Percentiles rank a stretch among this genome's conserved stretches.
Conservation (phyloP, 2,888 invertebrate genomes). For the Reticulitermes lucifugus region DNA sequence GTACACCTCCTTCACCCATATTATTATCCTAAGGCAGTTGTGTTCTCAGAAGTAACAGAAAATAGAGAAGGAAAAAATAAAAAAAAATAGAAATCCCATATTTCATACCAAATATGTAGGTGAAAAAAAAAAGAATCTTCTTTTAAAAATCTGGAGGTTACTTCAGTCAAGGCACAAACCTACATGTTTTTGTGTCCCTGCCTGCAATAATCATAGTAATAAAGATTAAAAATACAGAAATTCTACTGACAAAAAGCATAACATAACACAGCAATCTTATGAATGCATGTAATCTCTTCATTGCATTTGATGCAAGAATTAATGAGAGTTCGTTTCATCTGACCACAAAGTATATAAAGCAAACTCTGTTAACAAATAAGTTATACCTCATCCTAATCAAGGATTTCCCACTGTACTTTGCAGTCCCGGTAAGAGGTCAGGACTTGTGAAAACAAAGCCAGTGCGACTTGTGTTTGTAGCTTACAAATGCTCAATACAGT, state of each 20-base stretch:
- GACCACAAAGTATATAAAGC: slow-evolving; percentile 29
- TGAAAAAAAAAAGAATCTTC: slow-evolving; percentile 22
- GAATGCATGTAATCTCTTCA: not conserved
- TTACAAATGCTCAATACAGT: not conserved
- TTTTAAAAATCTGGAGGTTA: slow-evolving; percentile 31
- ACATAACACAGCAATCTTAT: not conserved
- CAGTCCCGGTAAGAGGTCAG: too few relatives aligned
- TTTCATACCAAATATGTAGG: slow-evolving; percentile 35
- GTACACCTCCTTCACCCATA: slow-evolving; percentile 53
- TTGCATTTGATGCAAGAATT: not conserved
- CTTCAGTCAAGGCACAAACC: slow-evolving; percentile 44
- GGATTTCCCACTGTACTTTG: too few relatives aligned
- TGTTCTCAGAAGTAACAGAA: slow-evolving; percentile 29
- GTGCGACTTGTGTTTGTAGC: not conserved
- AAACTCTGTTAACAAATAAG: not conserved
- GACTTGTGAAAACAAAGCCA: not conserved
- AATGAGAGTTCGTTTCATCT: not conserved
- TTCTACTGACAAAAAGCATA: not conserved
- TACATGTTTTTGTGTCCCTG: slow-evolving; percentile 35
- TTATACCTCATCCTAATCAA: not conserved
- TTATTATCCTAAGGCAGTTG: slow-evolving; percentile 52
- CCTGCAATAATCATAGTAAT: slow-evolving; percentile 21
- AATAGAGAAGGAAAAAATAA: slow-evolving; percentile 19
- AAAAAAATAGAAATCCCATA: slow-evolving; percentile 42
- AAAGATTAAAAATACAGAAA: not conserved